A percentile compares a stretch with the other conserved stretches of the same genome.
Conservation (phyloP, 92 coral and sea anemone species). For the Pocillopora meandrina region DNA sequence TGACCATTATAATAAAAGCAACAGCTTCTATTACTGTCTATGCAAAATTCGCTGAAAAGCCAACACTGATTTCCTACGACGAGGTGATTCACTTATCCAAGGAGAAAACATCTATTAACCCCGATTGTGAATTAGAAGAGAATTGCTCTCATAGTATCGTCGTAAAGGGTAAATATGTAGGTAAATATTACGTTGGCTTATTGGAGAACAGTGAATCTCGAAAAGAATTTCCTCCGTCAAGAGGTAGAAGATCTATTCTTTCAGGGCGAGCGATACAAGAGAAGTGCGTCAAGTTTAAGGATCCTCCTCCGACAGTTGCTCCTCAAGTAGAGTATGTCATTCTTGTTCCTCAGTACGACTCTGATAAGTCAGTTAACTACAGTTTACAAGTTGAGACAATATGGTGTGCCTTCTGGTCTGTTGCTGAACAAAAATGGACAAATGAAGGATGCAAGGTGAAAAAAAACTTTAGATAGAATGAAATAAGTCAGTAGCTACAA, state of each 20-base stretch:
- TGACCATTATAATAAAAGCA: neutral
- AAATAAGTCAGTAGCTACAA: too few relatives aligned
- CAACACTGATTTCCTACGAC: slow-evolving; percentile 1
- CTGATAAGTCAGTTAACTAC: slow-evolving; percentile 30
- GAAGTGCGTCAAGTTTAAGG: slow-evolving; percentile 44
- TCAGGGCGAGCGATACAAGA: slow-evolving; percentile 6
- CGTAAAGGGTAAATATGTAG: slow-evolving; percentile 2
- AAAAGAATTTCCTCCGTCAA: neutral
- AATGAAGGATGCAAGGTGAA: slow-evolving; percentile 53
- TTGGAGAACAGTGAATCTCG: neutral
- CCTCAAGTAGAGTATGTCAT: neutral
- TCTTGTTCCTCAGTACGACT: slow-evolving; percentile 33
- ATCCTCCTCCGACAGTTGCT: slow-evolving; percentile 27
- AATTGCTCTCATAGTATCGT: slow-evolving; percentile 16
- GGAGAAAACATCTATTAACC: too few relatives aligned
- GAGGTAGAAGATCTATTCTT: slow-evolving; percentile 39
- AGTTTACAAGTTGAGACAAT: slow-evolving; percentile 22
- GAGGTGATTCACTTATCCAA: neutral
- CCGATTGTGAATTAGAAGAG: neutral
- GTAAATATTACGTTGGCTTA: slow-evolving; percentile 37
- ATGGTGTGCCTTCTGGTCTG: slow-evolving; percentile 45
- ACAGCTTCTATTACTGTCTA: neutral
- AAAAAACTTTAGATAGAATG: too few relatives aligned
- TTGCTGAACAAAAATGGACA: slow-evolving; percentile 27
- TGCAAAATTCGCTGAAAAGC: neutral